Percentiles rank a stretch among this genome's conserved stretches.
phyloP scores from a whole-genome alignment of 2,797 vertebrate species.

The Yasuhikotakia modesta region DNA sequence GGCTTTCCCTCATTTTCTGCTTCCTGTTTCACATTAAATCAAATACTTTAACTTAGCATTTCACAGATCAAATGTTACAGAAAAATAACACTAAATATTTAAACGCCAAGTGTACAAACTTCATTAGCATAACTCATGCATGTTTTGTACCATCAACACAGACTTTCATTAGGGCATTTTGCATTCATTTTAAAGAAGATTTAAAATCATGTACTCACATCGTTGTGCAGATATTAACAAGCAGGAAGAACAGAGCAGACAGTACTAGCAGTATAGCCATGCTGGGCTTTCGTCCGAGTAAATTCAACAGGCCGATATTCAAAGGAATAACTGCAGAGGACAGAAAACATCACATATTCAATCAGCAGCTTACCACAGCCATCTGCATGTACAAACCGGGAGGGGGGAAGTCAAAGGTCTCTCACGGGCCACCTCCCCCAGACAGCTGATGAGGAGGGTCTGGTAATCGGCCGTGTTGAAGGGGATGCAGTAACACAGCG shows the following conservation, averaged over 20 bases:
- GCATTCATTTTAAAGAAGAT: background rate
- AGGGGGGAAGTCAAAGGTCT: conserved; percentile 34
- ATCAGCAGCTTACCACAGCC: background rate
- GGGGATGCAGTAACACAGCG: conserved; percentile 82
- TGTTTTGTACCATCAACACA: background rate
- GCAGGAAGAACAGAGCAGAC: conserved; percentile 84
- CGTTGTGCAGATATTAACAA: conserved; percentile 89
- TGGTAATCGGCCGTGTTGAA: conserved; percentile 81
- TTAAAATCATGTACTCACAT: conserved; percentile 73
- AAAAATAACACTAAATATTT: too few species aligned
- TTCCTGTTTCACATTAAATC: too few species aligned
- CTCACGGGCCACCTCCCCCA: conserved; percentile 86
- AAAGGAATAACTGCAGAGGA: conserved; percentile 83
- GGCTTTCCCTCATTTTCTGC: too few species aligned
- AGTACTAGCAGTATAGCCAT: conserved; percentile 82
- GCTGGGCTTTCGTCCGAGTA: conserved; percentile 82
- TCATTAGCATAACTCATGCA: too few species aligned
- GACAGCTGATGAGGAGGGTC: conserved; percentile 90
- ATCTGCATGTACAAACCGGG: background rate
- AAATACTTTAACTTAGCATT: too few species aligned
- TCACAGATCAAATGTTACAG: too few species aligned
- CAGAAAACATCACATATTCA: background rate
- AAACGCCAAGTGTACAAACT: too few species aligned
- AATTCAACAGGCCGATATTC: conserved; percentile 86
- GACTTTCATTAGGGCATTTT: background rate